A percentile compares a stretch with the other conserved stretches of the same genome.
phyloP scores from a whole-genome alignment of 2,113 vertebrate genomes.

The Colinus virginianus region DNA sequence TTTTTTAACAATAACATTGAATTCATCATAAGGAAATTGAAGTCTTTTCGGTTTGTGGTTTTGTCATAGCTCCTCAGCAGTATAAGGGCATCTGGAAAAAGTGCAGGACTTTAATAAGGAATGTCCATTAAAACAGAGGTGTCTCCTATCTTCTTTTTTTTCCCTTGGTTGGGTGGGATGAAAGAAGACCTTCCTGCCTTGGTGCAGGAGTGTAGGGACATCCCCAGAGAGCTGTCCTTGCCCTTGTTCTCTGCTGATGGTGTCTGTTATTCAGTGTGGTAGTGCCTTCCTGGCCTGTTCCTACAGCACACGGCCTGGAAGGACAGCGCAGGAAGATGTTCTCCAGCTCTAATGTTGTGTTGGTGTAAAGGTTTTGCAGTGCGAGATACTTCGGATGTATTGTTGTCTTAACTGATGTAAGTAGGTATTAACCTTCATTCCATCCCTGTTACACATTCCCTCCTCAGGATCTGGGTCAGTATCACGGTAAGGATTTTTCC shows the following conservation, averaged over 20 bases:
- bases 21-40: not conserved
- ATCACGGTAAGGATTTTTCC: not conserved
- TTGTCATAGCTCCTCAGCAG: not conserved
- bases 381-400: not conserved
- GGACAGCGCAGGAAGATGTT: not conserved
- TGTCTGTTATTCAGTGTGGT: not conserved
- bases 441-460: not conserved
- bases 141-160: not conserved
- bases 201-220: not conserved
- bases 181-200: not conserved
- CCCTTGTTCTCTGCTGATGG: not conserved
- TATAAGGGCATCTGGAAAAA: not conserved
- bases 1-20: not conserved
- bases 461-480: not conserved
- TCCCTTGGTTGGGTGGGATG: too few relatives aligned
- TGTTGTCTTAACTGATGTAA: not conserved
- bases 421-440: not conserved
- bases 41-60: not conserved
- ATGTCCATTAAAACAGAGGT: not conserved
- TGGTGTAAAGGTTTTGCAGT: not conserved
- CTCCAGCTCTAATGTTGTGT: not conserved
- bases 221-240: not conserved
- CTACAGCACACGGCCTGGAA: not conserved
- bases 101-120: not conserved
- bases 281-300: not conserved